A percentile compares a stretch with the other conserved stretches of the same genome.
These are phyloP conservation scores for Cirrhinus mrigala DNA, from an alignment of 2,797 vertebrate species.

Conservation along the genomic window DNA sequence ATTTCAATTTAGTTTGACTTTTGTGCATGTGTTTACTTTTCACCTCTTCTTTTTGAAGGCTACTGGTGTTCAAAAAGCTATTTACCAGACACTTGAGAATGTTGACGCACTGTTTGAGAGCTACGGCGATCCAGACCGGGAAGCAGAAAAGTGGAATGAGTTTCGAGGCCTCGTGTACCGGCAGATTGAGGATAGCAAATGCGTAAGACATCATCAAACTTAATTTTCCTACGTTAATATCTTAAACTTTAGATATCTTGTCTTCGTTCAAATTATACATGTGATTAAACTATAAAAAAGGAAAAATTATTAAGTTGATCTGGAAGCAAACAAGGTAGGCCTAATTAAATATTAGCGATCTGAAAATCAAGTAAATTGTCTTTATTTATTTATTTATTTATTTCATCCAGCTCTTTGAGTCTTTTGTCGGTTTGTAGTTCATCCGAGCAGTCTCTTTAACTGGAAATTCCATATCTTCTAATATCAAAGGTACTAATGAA, in stretches of 20 bases:
- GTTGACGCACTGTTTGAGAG: slow-evolving; percentile 52
- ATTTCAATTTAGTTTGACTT: background rate
- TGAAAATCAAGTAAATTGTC: background rate
- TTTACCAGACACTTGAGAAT: slow-evolving; percentile 53
- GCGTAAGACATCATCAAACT: slow-evolving; percentile 45
- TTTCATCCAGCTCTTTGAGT: background rate
- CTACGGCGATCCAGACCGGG: slow-evolving; percentile 36
- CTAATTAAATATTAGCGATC: background rate
- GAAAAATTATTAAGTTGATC: background rate
- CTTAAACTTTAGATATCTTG: background rate
- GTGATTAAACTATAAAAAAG: background rate
- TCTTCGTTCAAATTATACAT: background rate
- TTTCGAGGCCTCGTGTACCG: slow-evolving; percentile 53
- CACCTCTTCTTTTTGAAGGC: slow-evolving; percentile 12
- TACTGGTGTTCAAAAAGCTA: slow-evolving; percentile 25
- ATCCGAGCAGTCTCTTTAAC: background rate
- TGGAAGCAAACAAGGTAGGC: background rate
- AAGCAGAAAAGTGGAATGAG: slow-evolving; percentile 28
- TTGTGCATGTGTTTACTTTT: background rate
- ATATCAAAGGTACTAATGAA: background rate
- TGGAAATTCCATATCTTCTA: background rate
- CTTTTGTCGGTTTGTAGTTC: slow-evolving; percentile 1
- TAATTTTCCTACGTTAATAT: background rate
- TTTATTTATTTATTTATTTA: background rate
- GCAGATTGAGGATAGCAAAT: slow-evolving; percentile 55